Evolutionary conservation across 2,888 invertebrate genomes (phyloP).

Genomic region (Beris morrisii): DNA sequence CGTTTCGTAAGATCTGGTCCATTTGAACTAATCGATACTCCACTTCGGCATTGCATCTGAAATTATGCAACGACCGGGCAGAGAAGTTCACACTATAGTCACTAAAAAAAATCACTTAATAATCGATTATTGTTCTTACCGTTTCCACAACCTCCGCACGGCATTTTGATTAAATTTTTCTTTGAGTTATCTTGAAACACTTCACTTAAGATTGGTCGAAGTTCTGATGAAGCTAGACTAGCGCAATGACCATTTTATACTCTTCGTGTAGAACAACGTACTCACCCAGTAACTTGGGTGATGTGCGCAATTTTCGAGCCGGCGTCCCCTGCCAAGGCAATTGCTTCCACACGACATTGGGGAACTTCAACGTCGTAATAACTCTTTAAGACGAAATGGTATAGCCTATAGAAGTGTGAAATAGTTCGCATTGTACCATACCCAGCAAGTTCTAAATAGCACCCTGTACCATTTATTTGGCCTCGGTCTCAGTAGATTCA

Average conservation of each 20-base stretch:
- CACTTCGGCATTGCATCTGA: background rate
- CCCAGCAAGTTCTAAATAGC: too few relatives aligned
- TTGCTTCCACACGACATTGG: too few relatives aligned
- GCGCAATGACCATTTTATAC: slow-evolving; percentile 27
- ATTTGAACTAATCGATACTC: slow-evolving; percentile 19
- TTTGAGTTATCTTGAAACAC: background rate
- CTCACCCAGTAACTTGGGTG: slow-evolving; percentile 15
- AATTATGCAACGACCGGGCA: background rate
- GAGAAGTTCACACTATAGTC: background rate
- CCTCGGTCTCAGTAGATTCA: too few relatives aligned
- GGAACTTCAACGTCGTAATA: too few relatives aligned
- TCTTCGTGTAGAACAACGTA: background rate
- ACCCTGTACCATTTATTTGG: too few relatives aligned
- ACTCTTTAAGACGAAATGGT: too few relatives aligned
- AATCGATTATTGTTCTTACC: slow-evolving; percentile 10
- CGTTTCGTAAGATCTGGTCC: background rate
- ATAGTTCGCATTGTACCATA: too few relatives aligned
- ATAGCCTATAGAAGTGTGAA: too few relatives aligned
- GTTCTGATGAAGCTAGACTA: slow-evolving; percentile 16
- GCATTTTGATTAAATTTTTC: slow-evolving; percentile 27
- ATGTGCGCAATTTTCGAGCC: slow-evolving; percentile 27
- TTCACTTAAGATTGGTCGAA: slow-evolving; percentile 6
- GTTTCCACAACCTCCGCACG: slow-evolving; percentile 36
- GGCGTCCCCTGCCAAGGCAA: too few relatives aligned
- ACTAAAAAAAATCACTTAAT: background rate